Base-by-base conservation (phyloP, 64 coral and sea anemone species). In the Montipora capricornis region DNA sequence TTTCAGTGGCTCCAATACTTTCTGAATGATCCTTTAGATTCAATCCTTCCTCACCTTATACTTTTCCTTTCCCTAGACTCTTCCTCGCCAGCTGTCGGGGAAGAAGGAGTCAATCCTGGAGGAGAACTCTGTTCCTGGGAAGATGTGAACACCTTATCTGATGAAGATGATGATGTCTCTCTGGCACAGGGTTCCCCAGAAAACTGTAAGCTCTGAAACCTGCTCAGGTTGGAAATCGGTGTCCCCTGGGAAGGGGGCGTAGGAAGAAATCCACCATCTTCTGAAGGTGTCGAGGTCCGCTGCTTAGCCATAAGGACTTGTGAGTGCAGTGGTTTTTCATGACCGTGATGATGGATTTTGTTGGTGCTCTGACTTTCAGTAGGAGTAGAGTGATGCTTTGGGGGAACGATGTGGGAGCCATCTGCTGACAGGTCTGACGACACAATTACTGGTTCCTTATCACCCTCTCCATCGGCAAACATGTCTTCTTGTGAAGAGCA, bases 401-500 rank as follows among this genome's bases (percentile, higher is more conserved):
- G 95, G 15, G 61, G 44, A 24, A 70, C 3, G 6, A 85, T 70
- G 46, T 71, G 14, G 47, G 76, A 78, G 44, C 15, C 64, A 71
- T 70, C 53, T 2, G 57, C 6, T 9, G 82, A 84, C 44, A 90
- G 59, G 19, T 50, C 8, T 77, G 75, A 58, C 4, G 61, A 16
- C 61, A 12, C 61, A 47, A 37, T 14, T 89, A 17, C 26, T 26
- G 68, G 52, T 24, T 46, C 85, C 15, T 74, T 62, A 24, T 87
- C 49, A 17, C 19, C 75, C 20, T 87, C 80, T 73, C 59, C 59
- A 73, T 73, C 20, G 20, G 82, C 81, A 91, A 97, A 97, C 69
- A 97, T 16, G 83, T 97, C 94, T 9, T 95, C 92, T 82, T 94
- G 95, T 12, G 95, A 97, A 11, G 92, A 97, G 48, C 58, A 80